Base-by-base conservation (phyloP, 1,140 invertebrate species). In the Colletes gigas region DNA sequence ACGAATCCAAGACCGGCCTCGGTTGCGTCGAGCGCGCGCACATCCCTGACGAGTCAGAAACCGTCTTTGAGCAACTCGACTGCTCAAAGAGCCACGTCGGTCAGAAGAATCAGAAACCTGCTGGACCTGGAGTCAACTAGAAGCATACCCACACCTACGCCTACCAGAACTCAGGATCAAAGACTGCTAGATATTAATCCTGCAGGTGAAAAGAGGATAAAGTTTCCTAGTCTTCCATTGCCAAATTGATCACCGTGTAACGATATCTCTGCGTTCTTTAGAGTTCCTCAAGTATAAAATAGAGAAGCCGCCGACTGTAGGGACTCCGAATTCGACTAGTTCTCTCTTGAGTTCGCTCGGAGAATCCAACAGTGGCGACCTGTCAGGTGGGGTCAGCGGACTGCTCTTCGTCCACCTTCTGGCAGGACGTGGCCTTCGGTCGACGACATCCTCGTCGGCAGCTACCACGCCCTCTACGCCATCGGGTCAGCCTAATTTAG, bases 271-370 rank as follows among this genome's bases (percentile, higher is more conserved):
- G n/a, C 69, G 62, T 73, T 52, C 60, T 78, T 57, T 78, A 96
- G 97, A 98, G 94, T 98, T 98, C 93, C 95, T 97, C 87, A 98
- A 98, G 93, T 98, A 98, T 93, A 98, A 98, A 93, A 95, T 97
- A 90, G 97, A 98, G 88, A 97, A 97, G 89, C 95, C 96, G 12
- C 94, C 94, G 5, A 92, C 94, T 63, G 94, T 93, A 7, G 93
- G 94, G n/a, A 93, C 93, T 55, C 92, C 93, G 52, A 93, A 92
- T 77, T 93, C 93, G 66, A 93, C 93, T 7, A 93, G 92, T 74
- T 93, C 93, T 44, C 84, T 93, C 52, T 81, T 93, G 83, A 93
- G 92, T 79, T 92, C 93, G 15, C 88, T 94, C 17, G 92, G 91
- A 47, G 91, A 93, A 39, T 82, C 79, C 74, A 86, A 89, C 14